Evolutionary conservation across 1,140 invertebrate species (phyloP), one percentile per base, ranked within the genome.

Genomic region (Penaeus chinensis): DNA sequence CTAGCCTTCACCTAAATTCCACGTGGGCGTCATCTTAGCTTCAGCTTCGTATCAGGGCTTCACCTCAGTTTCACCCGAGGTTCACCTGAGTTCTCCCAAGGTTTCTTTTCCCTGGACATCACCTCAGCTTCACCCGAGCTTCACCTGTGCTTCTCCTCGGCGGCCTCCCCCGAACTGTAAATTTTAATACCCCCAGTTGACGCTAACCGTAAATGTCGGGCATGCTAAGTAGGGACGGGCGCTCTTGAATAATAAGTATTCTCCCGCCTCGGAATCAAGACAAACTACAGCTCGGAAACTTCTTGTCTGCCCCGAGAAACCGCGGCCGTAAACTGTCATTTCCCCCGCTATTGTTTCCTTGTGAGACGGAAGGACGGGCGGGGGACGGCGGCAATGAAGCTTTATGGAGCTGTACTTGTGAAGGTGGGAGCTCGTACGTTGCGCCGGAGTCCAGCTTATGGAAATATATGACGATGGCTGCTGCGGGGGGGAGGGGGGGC

Each of bases 101-200:
- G 37, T 37, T 37, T 37, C 2, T 37, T 37, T 37, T 42, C 8
- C 54, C 16, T 16, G 16, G 11, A 16, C 8, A 10, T 54, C 54
- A 54, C 54, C 11, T 16, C 54, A 54, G 54, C 54, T 13, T 54
- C 54, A 11, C 1, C 16, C 16, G 16, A 54, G 54, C 54, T 54
- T 54, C 54, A 54, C 54, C 54, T 54, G 54, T 54, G 54, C 54
- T 54, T 54, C 54, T 1, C 54, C 54, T 2, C 5, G 54, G 54
- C 54, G 37, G 4, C 37, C 37, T 42, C 37, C 37, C 81, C 24
- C 19, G 27, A n/a, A 71, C 84, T 71, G 84, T 86, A 86, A 86
- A 86, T 86, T 86, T 81, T 86, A 86, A 86, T 86, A 86, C 84
- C 84, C 66, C 71, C 84, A 86, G 78, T 86, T 86, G 84, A 86